Percentiles rank a stretch among this genome's conserved stretches.
These are phyloP conservation scores for Amitus sp. DNA, from an alignment of 2,888 invertebrate species.

Conservation along the genomic window DNA sequence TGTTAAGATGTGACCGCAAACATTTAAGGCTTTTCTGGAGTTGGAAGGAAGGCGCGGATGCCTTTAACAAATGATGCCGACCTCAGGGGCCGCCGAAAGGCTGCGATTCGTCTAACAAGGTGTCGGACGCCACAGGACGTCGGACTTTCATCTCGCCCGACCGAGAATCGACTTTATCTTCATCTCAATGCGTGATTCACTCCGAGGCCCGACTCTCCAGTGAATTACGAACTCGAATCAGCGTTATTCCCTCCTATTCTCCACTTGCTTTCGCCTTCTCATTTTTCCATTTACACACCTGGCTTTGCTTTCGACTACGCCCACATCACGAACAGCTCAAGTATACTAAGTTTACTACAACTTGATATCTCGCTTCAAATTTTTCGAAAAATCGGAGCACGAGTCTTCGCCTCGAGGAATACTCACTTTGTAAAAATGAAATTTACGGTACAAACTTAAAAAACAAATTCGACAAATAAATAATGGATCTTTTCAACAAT, in stretches of 20 bases:
- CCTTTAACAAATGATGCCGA: constrained; percentile 59
- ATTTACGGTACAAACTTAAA: too few species aligned
- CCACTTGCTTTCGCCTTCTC: constrained; percentile 23
- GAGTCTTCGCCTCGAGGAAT: too few species aligned
- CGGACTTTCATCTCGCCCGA: constrained; percentile 58
- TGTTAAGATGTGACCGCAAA: constrained; percentile 1
- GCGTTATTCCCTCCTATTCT: constrained; percentile 43
- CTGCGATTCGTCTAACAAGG: constrained; percentile 60
- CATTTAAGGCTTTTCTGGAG: constrained; percentile 26
- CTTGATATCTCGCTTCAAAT: too few species aligned
- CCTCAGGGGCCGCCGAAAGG: constrained; percentile 53
- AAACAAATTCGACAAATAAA: too few species aligned
- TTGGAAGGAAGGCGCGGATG: constrained; percentile 31
- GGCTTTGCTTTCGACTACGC: too few species aligned
- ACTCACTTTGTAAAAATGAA: too few species aligned
- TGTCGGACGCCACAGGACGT: constrained; percentile 58
- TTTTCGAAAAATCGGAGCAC: too few species aligned
- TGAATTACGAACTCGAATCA: constrained; percentile 56
- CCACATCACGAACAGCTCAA: too few species aligned
- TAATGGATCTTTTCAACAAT: too few species aligned
- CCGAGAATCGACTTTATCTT: constrained; percentile 58
- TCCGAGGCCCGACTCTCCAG: constrained; percentile 48
- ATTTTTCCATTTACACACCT: constrained; percentile 16
- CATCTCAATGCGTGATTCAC: constrained; percentile 51
- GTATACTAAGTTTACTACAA: too few species aligned